Conservation (phyloP, 2,113 vertebrate genomes). For the Dicerorhinus sumatrensis region DNA sequence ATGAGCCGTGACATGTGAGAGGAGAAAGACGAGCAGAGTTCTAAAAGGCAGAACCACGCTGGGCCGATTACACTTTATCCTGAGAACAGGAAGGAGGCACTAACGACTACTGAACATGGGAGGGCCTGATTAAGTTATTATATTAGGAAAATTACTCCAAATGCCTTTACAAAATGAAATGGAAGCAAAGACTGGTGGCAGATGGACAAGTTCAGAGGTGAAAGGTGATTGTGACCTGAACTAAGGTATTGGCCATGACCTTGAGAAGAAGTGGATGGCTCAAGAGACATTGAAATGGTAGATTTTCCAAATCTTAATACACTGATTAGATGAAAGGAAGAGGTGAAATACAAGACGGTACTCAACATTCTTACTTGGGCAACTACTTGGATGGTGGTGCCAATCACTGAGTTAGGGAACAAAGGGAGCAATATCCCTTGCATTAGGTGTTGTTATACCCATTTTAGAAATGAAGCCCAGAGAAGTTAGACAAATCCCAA, state of each 20-base stretch:
- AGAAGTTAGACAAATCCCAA: neutral
- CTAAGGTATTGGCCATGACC: neutral
- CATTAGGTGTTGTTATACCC: neutral
- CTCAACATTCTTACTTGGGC: neutral
- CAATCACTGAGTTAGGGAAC: neutral
- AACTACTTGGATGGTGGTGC: neutral
- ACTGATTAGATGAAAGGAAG: neutral
- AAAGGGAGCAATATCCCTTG: neutral
- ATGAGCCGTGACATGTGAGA: neutral
- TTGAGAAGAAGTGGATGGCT: neutral
- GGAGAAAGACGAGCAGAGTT: neutral
- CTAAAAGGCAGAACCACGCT: neutral
- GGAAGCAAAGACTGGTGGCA: neutral
- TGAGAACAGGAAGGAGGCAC: neutral
- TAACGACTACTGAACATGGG: neutral
- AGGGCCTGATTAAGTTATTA: neutral
- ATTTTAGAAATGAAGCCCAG: neutral
- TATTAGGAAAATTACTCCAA: neutral
- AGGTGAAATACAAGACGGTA: neutral
- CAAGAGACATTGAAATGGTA: neutral
- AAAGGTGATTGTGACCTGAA: neutral
- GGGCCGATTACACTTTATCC: neutral
- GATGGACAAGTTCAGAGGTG: neutral
- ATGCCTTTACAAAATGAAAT: neutral
- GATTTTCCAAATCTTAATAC: neutral